A percentile compares a stretch with the other conserved stretches of the same genome.
phyloP scores from a whole-genome alignment of 2,888 invertebrate genomes.

The Nowickia ferox region DNA sequence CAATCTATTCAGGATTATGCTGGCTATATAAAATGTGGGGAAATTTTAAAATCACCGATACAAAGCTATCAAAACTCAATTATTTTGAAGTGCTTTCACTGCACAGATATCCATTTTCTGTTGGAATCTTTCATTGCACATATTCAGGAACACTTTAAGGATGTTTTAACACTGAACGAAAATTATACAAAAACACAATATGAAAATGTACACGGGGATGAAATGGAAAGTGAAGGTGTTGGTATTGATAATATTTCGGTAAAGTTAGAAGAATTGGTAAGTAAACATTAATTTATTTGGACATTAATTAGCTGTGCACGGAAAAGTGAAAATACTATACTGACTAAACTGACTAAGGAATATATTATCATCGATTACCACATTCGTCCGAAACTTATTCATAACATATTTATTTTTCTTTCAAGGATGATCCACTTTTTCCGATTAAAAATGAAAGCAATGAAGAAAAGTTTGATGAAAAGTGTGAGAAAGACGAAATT shows the following conservation, averaged over 20 bases:
- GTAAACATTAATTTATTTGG: neutral
- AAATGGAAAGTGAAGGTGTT: slow-evolving; percentile 57
- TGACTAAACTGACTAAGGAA: too few species aligned
- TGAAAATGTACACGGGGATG: slow-evolving; percentile 32
- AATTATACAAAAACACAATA: slow-evolving; percentile 7
- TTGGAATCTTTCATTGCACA: slow-evolving; percentile 53
- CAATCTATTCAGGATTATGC: slow-evolving; percentile 38
- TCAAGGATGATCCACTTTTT: slow-evolving; percentile 59
- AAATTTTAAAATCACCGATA: slow-evolving; percentile 54
- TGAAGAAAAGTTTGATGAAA: slow-evolving; percentile 17
- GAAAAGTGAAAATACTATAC: too few species aligned
- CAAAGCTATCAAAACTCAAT: slow-evolving; percentile 41
- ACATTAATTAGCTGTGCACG: too few species aligned
- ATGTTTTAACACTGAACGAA: slow-evolving; percentile 35
- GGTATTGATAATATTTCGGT: slow-evolving; percentile 32
- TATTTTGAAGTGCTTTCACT: slow-evolving; percentile 61
- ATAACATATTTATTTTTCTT: neutral
- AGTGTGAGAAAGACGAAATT: slow-evolving; percentile 12
- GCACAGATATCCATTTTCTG: slow-evolving; percentile 51
- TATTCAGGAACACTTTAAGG: slow-evolving; percentile 50
- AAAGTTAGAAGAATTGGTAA: slow-evolving; percentile 56
- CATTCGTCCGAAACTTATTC: too few species aligned
- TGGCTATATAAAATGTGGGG: slow-evolving; percentile 64
- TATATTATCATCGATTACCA: too few species aligned
- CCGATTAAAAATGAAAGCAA: slow-evolving; percentile 44